phyloP scores from a whole-genome alignment of 2,888 invertebrate species.

The Acheta domesticus region DNA sequence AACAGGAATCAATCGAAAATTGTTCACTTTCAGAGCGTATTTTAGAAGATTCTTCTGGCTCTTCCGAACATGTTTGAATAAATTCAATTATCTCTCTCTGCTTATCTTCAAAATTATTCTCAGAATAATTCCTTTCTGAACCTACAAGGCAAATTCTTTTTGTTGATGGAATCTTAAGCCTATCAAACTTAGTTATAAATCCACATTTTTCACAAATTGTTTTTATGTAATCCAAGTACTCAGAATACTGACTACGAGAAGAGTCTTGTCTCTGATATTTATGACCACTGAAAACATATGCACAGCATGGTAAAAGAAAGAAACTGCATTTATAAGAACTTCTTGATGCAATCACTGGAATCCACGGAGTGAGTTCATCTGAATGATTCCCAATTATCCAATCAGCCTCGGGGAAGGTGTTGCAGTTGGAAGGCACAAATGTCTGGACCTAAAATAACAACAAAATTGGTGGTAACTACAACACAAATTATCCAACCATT shows the following conservation, averaged over 20 bases:
- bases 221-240: constrained; percentile 66
- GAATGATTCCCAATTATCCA: constrained; percentile 99
- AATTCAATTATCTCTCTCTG: constrained; percentile 51
- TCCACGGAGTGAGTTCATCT: constrained; percentile 98
- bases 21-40: not conserved
- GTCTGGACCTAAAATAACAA: constrained; percentile 56
- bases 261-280: constrained; percentile 75
- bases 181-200: constrained; percentile 72
- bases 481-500: too few relatives aligned
- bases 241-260: constrained; percentile 70
- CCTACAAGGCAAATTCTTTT: constrained; percentile 81
- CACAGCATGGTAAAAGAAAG: constrained; percentile 93
- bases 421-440: constrained; percentile 65
- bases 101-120: constrained; percentile 46
- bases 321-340: constrained; percentile 73
- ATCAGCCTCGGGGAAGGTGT: constrained; percentile 68
- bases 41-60: constrained; percentile 21
- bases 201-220: constrained; percentile 65
- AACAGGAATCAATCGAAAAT: not conserved
- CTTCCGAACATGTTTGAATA: constrained; percentile 45
- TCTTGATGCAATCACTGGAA: constrained; percentile 84
- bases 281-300: constrained; percentile 81
- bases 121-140: constrained; percentile 50
- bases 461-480: constrained; percentile 21
- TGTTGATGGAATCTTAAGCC: constrained; percentile 93